Conservation (phyloP, 2,113 vertebrate species). For the Trematomus loennbergii region DNA sequence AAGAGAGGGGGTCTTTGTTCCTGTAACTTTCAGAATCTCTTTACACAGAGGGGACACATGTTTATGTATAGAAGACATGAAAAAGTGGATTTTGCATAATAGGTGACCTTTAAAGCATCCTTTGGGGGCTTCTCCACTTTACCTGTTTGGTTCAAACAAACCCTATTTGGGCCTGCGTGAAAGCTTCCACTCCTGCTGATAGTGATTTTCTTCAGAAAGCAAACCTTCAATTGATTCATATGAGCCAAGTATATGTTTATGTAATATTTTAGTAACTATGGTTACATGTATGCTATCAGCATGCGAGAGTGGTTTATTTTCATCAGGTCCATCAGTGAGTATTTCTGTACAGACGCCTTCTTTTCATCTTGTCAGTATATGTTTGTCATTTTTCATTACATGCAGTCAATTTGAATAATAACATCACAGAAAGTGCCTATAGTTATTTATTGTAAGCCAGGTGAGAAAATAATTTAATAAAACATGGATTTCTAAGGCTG, state of each 20-base stretch:
- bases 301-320: background rate
- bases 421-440: too few relatives aligned
- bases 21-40: too few relatives aligned
- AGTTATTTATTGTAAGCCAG: too few relatives aligned
- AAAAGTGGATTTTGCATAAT: too few relatives aligned
- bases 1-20: too few relatives aligned
- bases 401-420: background rate
- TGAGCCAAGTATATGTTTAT: background rate
- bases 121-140: background rate
- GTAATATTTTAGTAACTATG: background rate
- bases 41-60: too few relatives aligned
- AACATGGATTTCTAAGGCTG: too few relatives aligned
- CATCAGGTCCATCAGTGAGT: slow-evolving; percentile 6
- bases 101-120: background rate
- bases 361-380: background rate
- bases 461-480: too few relatives aligned
- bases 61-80: too few relatives aligned
- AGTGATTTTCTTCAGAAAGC: background rate
- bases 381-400: background rate
- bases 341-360: background rate
- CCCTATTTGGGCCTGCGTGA: background rate
- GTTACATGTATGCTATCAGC: background rate
- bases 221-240: background rate
- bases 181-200: background rate
- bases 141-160: background rate